phyloP scores from a whole-genome alignment of 2,113 vertebrate species.

The Phainopepla nitens region DNA sequence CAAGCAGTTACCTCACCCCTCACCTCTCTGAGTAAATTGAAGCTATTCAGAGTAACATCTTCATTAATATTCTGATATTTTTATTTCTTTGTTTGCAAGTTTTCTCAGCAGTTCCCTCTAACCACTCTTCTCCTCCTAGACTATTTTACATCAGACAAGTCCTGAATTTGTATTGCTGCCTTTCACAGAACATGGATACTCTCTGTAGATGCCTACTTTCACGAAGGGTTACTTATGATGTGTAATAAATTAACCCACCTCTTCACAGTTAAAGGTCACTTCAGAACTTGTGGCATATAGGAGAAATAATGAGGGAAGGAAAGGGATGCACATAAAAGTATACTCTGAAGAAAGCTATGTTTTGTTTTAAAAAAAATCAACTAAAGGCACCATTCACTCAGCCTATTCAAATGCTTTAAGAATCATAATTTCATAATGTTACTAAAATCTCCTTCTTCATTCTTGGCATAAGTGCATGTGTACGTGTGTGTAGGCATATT shows the following conservation, averaged over 20 bases:
- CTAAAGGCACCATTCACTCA: neutral
- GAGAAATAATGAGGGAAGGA: neutral
- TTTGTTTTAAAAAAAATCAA: neutral
- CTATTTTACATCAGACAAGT: neutral
- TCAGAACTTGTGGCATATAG: neutral
- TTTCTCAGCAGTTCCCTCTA: neutral
- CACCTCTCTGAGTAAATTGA: neutral
- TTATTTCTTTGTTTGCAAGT: neutral
- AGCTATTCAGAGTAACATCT: neutral
- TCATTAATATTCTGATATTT: neutral
- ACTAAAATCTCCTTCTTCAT: neutral
- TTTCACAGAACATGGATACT: neutral
- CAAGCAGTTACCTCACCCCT: neutral
- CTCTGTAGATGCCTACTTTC: neutral
- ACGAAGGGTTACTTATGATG: fast-evolving
- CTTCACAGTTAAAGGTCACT: neutral
- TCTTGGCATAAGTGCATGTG: neutral
- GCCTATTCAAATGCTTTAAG: neutral
- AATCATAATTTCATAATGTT: neutral
- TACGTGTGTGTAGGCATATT: neutral
- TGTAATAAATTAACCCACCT: neutral
- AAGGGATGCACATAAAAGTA: neutral
- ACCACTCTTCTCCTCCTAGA: neutral
- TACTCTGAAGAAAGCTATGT: neutral
- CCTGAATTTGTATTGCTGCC: neutral